Evolutionary conservation across 2,888 invertebrate species (phyloP), one percentile per base, ranked within the genome.

Genomic region (Nemotelus pantherinus): DNA sequence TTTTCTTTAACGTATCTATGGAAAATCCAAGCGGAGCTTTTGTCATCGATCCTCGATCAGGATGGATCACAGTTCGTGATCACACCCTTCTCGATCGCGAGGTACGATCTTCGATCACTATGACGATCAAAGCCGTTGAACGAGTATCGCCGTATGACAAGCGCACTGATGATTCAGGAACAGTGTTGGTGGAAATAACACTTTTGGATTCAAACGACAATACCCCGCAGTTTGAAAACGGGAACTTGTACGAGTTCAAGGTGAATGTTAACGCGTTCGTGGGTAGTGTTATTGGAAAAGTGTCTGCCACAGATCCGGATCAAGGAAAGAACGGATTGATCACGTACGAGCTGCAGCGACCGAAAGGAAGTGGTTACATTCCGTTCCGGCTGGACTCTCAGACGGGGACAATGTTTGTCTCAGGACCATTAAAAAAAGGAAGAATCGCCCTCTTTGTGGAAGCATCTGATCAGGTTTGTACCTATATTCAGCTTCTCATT

Each of bases 141-240:
- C 93, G 93, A 81, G 91, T 94, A 2, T 91, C 92, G 0, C 86
- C 88, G 0, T 91, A 87, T 79, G 82, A 87, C 65, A 83, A 84
- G 0, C 84, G 84, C 0, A 85, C 85, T 0, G 76, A 80, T 50
- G 85, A 85, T 0, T 84, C 86, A 25, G 90, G 90, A 64, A 89
- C 89, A 44, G 95, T 95, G 0, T 90, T 90, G 58, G 93, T 96
- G 0, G 94, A 95, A 87, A 93, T 97, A 0, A 93, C 93, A 0
- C 86, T 97, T 45, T 88, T 94, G 0, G 97, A 97, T 84, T 94
- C 96, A 25, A 97, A 97, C 84, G 97, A 97, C 84, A 96, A 97
- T 83, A 94, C 94, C 82, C 97, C 97, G 0, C 91, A 92, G 45
- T 97, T 96, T 83, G 90, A 94, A 44, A 94, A 95, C 3, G 93